These are phyloP conservation scores for Electrona antarctica DNA, from an alignment of 2,113 vertebrate species.

Conservation along the genomic window DNA sequence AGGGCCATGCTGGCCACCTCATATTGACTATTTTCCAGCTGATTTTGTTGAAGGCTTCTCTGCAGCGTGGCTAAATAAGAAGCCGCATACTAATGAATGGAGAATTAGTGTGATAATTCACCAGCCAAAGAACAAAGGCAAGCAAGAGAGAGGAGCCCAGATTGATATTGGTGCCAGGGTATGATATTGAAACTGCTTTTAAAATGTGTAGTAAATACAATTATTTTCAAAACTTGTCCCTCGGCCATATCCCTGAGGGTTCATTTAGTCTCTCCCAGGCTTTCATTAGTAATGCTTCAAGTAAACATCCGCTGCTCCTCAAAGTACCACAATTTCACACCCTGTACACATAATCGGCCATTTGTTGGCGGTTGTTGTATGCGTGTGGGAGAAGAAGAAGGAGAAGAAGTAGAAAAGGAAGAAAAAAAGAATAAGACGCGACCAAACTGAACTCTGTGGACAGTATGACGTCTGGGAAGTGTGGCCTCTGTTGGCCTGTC, in stretches of 20 bases:
- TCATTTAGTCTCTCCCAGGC: constrained; percentile 35
- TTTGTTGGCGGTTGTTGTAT: constrained; percentile 71
- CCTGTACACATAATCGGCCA: constrained; percentile 69
- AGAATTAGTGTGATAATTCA: constrained; percentile 73
- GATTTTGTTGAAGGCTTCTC: constrained; percentile 75
- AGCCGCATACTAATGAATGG: constrained; percentile 77
- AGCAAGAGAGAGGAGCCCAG: constrained; percentile 37
- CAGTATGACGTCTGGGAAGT: constrained; percentile 71
- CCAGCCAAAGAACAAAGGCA: constrained; percentile 51
- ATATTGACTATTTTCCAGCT: constrained; percentile 78
- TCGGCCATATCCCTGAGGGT: constrained; percentile 51
- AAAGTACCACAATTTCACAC: constrained; percentile 77
- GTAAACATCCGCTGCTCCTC: constrained; percentile 69
- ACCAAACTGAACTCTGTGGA: constrained; percentile 62
- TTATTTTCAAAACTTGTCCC: constrained; percentile 72
- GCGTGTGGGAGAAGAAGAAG: constrained; percentile 5
- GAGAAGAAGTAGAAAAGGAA: constrained; percentile 36
- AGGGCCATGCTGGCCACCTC: constrained; percentile 42
- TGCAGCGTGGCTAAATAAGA: constrained; percentile 75
- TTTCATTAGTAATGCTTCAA: constrained; percentile 64
- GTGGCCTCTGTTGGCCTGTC: constrained; percentile 62
- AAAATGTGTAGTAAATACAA: constrained; percentile 73
- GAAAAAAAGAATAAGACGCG: constrained; percentile 28
- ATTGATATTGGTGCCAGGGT: neutral
- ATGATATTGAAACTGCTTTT: constrained; percentile 53